Conservation (phyloP, 2,888 invertebrate species). For the Lacanobia wlatinum region DNA sequence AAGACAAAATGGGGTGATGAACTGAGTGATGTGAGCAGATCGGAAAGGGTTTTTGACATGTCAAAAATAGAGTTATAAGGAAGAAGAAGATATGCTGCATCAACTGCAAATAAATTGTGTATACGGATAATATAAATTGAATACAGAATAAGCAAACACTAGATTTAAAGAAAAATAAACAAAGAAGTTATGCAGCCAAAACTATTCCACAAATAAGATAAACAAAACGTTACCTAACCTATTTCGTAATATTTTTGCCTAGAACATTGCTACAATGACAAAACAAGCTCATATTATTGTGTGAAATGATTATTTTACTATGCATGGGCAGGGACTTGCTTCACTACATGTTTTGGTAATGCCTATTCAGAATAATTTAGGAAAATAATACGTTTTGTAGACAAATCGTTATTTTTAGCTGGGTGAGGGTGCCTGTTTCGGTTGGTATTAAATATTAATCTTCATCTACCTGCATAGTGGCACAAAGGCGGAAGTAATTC, state of each 20-base stretch:
- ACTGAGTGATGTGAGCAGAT: too few relatives aligned
- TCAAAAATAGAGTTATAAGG: too few relatives aligned
- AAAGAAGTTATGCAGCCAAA: too few relatives aligned
- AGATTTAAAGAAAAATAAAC: too few relatives aligned
- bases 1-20: too few relatives aligned
- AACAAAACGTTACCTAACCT: not conserved
- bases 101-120: too few relatives aligned
- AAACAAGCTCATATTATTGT: slow-evolving; percentile 23
- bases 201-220: too few relatives aligned
- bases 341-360: slow-evolving; percentile 46
- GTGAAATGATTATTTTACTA: slow-evolving; percentile 48
- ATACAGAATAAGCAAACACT: too few relatives aligned
- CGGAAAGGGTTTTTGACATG: too few relatives aligned
- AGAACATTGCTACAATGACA: slow-evolving; percentile 34
- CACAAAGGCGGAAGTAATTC: not conserved
- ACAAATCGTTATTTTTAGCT: slow-evolving; percentile 11
- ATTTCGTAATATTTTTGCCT: not conserved
- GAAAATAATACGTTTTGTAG: slow-evolving; percentile 14
- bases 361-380: slow-evolving; percentile 38
- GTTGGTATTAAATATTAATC: not conserved
- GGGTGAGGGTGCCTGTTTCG: not conserved
- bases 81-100: too few relatives aligned
- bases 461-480: not conserved
- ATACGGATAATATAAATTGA: too few relatives aligned
- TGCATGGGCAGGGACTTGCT: slow-evolving; percentile 56